These are phyloP conservation scores for Linnaemya tessellans DNA, from an alignment of 2,888 invertebrate genomes.

Conservation along the genomic window DNA sequence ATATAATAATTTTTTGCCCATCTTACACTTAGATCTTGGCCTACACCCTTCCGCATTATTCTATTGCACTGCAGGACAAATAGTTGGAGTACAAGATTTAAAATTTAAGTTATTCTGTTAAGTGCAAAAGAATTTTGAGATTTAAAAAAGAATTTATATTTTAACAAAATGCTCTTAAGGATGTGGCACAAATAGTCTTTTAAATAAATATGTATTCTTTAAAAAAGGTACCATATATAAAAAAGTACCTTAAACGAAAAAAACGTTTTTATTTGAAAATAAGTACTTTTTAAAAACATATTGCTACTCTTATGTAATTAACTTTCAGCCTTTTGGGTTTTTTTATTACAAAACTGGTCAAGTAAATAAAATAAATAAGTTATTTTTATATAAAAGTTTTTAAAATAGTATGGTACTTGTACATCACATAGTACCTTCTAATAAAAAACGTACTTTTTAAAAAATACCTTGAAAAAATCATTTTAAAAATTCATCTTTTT, in stretches of 20 bases:
- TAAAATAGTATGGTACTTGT: too few relatives aligned
- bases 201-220: neutral
- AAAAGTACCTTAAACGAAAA: neutral
- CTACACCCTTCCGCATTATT: neutral
- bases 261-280: neutral
- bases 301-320: too few relatives aligned
- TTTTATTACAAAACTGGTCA: too few relatives aligned
- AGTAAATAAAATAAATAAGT: too few relatives aligned
- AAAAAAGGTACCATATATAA: neutral
- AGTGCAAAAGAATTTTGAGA: neutral
- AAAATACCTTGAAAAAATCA: neutral
- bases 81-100: neutral
- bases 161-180: neutral
- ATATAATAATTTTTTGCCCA: conserved; percentile 13
- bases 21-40: conserved; percentile 7
- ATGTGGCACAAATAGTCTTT: neutral
- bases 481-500: neutral
- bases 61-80: neutral
- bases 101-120: neutral
- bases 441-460: neutral
- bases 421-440: too few relatives aligned
- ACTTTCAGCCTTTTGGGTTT: too few relatives aligned
- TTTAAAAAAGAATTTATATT: neutral
- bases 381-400: too few relatives aligned
- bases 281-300: neutral